Evolutionary conservation across 2,797 vertebrate species (phyloP).

Genomic region (Sebastes trivittatus): DNA sequence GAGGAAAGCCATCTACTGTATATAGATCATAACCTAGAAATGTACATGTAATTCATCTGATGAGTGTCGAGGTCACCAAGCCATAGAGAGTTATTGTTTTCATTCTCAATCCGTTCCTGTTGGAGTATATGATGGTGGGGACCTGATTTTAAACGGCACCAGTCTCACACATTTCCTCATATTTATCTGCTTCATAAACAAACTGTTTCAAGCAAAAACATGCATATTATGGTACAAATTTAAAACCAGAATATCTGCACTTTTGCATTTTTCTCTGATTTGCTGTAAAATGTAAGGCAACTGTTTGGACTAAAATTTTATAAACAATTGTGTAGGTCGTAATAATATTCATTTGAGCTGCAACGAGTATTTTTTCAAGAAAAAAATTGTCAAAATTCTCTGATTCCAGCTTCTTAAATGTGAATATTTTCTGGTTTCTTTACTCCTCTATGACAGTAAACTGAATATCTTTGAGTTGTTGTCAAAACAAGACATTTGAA

Average conservation of each 20-base stretch:
- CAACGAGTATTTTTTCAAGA: no score
- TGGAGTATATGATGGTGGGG: background rate
- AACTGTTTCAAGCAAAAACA: background rate
- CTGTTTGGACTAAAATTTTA: background rate
- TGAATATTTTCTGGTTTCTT: no score
- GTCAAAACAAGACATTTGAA: no score
- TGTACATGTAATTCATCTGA: conserved; percentile 22
- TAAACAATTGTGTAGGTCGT: background rate
- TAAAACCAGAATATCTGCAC: background rate
- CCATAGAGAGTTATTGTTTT: conserved; percentile 9
- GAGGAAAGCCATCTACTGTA: conserved; percentile 28
- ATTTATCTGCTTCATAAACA: background rate
- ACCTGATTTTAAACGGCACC: background rate
- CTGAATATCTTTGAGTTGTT: no score
- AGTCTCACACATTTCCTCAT: background rate
- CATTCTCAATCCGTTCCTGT: background rate
- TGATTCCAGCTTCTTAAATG: no score
- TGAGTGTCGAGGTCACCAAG: conserved; percentile 13
- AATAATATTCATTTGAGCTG: background rate
- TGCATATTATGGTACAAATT: background rate
- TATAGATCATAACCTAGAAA: conserved; percentile 27
- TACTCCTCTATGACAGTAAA: no score
- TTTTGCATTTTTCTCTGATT: background rate
- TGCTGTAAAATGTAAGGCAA: background rate
- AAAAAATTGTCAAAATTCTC: no score